phyloP scores from a whole-genome alignment of 2,888 invertebrate genomes.

The Drosophila bunnanda region DNA sequence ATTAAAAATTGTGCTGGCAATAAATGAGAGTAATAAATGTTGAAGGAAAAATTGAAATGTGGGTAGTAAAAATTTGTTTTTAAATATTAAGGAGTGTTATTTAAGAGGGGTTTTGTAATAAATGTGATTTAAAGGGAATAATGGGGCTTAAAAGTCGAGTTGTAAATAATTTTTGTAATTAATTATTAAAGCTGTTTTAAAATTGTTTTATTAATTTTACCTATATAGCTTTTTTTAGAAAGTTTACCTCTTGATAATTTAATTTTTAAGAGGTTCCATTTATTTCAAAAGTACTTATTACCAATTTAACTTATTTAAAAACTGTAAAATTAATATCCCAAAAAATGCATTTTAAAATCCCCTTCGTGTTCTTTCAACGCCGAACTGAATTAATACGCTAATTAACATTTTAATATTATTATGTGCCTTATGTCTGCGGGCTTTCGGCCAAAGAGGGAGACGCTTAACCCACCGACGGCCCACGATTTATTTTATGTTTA shows the following conservation, averaged over 20 bases:
- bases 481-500: conserved; percentile 62
- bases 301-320: not conserved
- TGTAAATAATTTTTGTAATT: not conserved
- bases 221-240: no score
- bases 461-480: conserved; percentile 40
- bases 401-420: conserved; percentile 77
- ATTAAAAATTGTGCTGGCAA: conserved; percentile 54
- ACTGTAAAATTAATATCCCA: not conserved
- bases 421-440: conserved; percentile 57
- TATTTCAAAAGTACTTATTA: not conserved
- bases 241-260: not conserved
- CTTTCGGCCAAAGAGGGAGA: conserved; percentile 1
- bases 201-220: not conserved
- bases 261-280: not conserved
- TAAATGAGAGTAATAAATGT: conserved; percentile 48
- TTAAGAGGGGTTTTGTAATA: not conserved
- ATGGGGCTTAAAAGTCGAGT: not conserved
- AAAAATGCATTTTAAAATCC: conserved; percentile 1
- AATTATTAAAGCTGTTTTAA: not conserved
- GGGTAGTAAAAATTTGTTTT: not conserved
- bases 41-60: conserved; percentile 18
- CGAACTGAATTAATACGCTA: conserved; percentile 73
- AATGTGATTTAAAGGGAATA: not conserved
- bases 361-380: conserved; percentile 22
- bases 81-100: conserved; percentile 9